These are phyloP conservation scores for Caenorhabditis sp. DNA, from an alignment of 2,888 invertebrate species.

Conservation along the genomic window DNA sequence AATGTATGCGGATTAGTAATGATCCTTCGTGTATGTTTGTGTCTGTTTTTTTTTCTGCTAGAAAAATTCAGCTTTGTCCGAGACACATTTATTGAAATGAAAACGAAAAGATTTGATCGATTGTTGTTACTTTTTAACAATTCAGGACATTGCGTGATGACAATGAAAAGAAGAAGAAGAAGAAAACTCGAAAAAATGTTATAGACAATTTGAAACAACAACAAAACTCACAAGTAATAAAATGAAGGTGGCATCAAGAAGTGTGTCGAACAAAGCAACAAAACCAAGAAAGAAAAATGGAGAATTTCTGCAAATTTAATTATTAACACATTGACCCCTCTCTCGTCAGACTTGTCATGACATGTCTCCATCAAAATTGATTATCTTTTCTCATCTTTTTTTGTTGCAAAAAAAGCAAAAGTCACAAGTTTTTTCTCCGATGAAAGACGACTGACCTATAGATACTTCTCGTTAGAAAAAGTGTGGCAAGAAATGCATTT, in stretches of 20 bases:
- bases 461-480: slow-evolving; percentile 58
- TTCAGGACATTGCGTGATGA: neutral
- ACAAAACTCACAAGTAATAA: slow-evolving; percentile 48
- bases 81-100: neutral
- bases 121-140: neutral
- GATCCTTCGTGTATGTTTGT: neutral
- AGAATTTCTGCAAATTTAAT: slow-evolving; percentile 58
- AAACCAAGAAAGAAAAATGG: slow-evolving; percentile 71
- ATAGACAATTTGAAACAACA: neutral
- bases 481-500: slow-evolving; percentile 61
- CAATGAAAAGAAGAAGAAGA: neutral
- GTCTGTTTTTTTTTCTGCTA: neutral
- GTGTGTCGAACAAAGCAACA: slow-evolving; percentile 68
- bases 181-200: neutral
- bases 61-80: neutral
- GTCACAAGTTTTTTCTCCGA: neutral
- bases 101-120: neutral
- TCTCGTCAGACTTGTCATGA: neutral
- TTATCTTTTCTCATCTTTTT: slow-evolving; percentile 1
- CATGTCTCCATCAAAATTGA: neutral
- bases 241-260: slow-evolving; percentile 64
- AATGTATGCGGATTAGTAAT: neutral
- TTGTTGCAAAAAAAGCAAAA: neutral
- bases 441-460: slow-evolving; percentile 61
- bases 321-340: neutral